Percentiles rank a stretch among this genome's conserved stretches.
Evolutionary conservation across 2,797 vertebrate species (phyloP).

Genomic region (Sebastes hubbsi): DNA sequence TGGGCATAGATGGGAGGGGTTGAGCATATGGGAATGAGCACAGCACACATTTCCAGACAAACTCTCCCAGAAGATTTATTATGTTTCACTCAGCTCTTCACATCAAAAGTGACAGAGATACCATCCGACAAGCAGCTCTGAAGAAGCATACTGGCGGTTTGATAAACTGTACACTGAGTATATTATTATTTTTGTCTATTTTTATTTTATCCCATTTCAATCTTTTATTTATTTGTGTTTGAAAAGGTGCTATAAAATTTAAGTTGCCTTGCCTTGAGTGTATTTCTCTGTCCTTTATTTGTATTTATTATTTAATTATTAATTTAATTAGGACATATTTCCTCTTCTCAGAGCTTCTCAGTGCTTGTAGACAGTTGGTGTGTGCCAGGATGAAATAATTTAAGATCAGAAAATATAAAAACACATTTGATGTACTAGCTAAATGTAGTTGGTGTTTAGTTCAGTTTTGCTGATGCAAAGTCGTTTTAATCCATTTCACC

Average conservation of each 20-base stretch:
- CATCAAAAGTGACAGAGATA: neutral
- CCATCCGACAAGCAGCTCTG: neutral
- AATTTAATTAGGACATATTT: neutral
- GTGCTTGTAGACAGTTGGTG: neutral
- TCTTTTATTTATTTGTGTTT: neutral
- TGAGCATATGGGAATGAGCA: neutral
- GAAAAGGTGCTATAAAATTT: neutral
- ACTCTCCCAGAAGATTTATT: neutral
- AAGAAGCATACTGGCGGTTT: neutral
- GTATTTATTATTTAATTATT: neutral
- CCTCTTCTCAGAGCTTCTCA: neutral
- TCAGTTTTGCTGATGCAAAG: neutral
- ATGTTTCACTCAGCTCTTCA: neutral
- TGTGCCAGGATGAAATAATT: neutral
- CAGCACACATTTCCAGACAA: neutral
- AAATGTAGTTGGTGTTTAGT: neutral
- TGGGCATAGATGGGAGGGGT: neutral
- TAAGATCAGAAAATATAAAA: neutral
- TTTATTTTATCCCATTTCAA: neutral
- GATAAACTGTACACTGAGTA: neutral
- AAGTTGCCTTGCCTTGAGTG: neutral
- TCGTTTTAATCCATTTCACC: neutral
- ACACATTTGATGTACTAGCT: neutral
- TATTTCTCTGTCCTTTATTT: neutral
- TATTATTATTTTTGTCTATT: neutral